Percentiles rank a stretch among this genome's conserved stretches.
Conservation (phyloP, 2,888 invertebrate species). For the Catocala fraxini region DNA sequence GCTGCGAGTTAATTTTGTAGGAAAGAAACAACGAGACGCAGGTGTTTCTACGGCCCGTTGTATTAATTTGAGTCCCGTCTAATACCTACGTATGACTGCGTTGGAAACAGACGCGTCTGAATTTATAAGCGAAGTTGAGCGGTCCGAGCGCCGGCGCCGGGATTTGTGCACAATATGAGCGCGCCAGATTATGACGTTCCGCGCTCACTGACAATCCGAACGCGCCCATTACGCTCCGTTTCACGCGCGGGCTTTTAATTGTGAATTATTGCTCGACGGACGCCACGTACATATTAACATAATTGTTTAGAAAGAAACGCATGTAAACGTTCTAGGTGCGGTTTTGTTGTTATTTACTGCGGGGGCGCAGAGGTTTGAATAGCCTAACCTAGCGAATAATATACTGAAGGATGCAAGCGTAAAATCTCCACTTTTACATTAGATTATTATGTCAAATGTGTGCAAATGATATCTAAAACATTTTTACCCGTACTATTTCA, state of each 20-base stretch:
- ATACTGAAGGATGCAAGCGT: too few species aligned
- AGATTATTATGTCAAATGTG: too few species aligned
- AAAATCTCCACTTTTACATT: too few species aligned
- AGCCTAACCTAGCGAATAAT: too few species aligned
- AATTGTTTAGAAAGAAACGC: constrained; percentile 83
- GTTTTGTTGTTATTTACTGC: constrained; percentile 5
- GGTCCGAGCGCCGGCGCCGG: constrained; percentile 60
- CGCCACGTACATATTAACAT: constrained; percentile 72
- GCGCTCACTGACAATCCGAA: constrained; percentile 56
- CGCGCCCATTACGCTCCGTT: constrained; percentile 64
- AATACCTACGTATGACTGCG: constrained; percentile 82
- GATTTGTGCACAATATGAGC: constrained; percentile 68
- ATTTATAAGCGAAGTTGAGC: constrained; percentile 77
- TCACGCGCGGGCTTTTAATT: constrained; percentile 69
- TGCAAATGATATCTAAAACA: too few species aligned
- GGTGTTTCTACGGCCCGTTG: constrained; percentile 73
- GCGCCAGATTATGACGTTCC: constrained; percentile 78
- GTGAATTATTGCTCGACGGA: constrained; percentile 74
- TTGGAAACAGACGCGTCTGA: constrained; percentile 74
- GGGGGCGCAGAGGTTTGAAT: too few species aligned
- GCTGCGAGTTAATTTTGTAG: constrained; percentile 82
- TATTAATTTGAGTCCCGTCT: constrained; percentile 85
- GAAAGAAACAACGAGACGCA: constrained; percentile 84
- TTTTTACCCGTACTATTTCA: too few species aligned
- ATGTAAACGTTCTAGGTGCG: constrained; percentile 71